These are phyloP conservation scores for Paelopatides confundens DNA, from an alignment of 53 echinoderm and acorn worm species.

Conservation along the genomic window DNA sequence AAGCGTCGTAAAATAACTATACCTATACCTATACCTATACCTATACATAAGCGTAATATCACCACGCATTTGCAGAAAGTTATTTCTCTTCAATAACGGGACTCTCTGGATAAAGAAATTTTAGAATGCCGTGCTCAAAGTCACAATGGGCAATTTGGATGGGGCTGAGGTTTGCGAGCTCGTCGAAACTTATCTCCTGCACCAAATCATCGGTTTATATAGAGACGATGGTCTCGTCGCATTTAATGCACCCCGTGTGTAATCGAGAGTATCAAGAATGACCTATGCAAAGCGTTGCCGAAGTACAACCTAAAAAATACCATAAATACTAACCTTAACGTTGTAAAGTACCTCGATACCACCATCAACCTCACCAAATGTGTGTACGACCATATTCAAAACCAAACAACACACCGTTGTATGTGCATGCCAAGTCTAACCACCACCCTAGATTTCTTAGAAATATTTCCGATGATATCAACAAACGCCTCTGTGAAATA, in stretches of 20 bases:
- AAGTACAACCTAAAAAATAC: background rate
- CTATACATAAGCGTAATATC: too few species aligned
- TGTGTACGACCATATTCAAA: background rate
- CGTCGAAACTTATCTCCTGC: background rate
- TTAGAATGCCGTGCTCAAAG: too few species aligned
- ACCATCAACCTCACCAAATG: background rate
- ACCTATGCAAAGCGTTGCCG: background rate
- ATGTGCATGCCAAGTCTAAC: conserved; percentile 25
- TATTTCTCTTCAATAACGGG: too few species aligned
- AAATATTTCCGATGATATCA: background rate
- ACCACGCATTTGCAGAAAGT: too few species aligned
- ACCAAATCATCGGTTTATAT: conserved; percentile 27
- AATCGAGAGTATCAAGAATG: background rate
- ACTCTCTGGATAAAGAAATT: too few species aligned
- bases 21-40: too few species aligned
- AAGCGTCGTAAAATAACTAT: too few species aligned
- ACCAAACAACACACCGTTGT: background rate
- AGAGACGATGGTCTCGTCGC: conserved; percentile 22
- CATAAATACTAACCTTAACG: background rate
- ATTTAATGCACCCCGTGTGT: conserved; percentile 14
- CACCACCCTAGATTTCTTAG: background rate
- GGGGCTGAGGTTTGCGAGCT: conserved; percentile 1
- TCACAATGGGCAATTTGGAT: conserved; percentile 1
- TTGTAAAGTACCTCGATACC: conserved; percentile 1
- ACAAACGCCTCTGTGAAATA: background rate